Conservation (phyloP, 2,888 invertebrate genomes). For the Auanema sp. region DNA sequence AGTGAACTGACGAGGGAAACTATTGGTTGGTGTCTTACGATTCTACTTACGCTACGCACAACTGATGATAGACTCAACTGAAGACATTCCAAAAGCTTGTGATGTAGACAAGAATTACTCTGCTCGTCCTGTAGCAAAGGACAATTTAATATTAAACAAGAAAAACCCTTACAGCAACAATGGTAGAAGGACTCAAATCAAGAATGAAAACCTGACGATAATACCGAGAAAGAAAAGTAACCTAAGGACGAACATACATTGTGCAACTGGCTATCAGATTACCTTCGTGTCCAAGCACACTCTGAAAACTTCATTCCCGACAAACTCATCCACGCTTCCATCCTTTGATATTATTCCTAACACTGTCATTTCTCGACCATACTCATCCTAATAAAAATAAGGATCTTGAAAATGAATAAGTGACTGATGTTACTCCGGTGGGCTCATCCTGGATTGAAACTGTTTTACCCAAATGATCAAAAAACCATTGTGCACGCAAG, state of each 20-base stretch:
- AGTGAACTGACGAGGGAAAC: constrained; percentile 70
- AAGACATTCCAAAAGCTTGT: constrained; percentile 64
- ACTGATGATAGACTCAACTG: constrained; percentile 64
- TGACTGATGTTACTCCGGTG: too few species aligned
- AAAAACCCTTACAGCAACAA: constrained; percentile 72
- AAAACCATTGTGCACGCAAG: constrained; percentile 77
- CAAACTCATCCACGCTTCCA: constrained; percentile 24
- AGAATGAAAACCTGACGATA: constrained; percentile 78
- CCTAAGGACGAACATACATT: constrained; percentile 69
- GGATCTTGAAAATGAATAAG: too few species aligned
- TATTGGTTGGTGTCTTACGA: not conserved
- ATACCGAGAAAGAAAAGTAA: constrained; percentile 75
- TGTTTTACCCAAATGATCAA: constrained; percentile 67
- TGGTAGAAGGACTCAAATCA: constrained; percentile 78
- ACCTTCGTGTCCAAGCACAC: constrained; percentile 40
- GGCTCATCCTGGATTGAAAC: constrained; percentile 25
- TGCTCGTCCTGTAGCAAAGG: constrained; percentile 65
- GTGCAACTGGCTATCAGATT: not conserved
- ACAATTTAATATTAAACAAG: not conserved
- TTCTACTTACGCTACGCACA: constrained; percentile 64
- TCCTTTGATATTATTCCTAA: constrained; percentile 38
- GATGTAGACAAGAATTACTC: constrained; percentile 64
- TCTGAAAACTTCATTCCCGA: constrained; percentile 32
- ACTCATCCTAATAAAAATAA: constrained; percentile 15
- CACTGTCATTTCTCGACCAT: constrained; percentile 36